These are phyloP conservation scores for Drosophila meridiana DNA, from an alignment of 2,888 invertebrate species.

Conservation along the genomic window DNA sequence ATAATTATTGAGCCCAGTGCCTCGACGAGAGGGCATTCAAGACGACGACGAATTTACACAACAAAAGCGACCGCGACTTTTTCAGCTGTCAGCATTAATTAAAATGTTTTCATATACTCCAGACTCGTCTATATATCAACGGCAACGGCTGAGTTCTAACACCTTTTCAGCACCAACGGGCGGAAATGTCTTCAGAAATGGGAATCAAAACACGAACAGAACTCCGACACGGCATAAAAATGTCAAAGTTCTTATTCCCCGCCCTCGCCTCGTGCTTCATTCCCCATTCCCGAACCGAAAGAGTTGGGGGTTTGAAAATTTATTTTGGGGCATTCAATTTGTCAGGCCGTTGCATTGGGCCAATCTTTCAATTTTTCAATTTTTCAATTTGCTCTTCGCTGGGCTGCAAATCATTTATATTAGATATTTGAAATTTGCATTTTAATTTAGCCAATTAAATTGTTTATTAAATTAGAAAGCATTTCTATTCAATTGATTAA, in stretches of 20 bases:
- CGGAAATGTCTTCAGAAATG: conserved; percentile 69
- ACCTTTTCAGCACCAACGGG: conserved; percentile 50
- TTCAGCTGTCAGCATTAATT: conserved; percentile 79
- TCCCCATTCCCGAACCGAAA: conserved; percentile 15
- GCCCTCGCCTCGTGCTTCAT: background rate
- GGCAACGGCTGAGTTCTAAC: conserved; percentile 61
- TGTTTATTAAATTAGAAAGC: conserved; percentile 17
- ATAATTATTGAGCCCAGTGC: conserved; percentile 65
- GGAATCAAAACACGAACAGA: conserved; percentile 67
- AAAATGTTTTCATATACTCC: conserved; percentile 67
- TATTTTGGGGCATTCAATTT: conserved; percentile 62
- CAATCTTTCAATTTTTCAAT: conserved; percentile 47
- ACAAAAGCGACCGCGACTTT: conserved; percentile 74
- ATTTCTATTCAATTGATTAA: conserved; percentile 11
- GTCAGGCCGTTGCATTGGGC: conserved; percentile 32
- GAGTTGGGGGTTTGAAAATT: conserved; percentile 52
- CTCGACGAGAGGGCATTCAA: conserved; percentile 33
- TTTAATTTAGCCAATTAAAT: conserved; percentile 18
- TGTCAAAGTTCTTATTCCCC: conserved; percentile 51
- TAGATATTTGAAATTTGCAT: conserved; percentile 16
- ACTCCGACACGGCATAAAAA: conserved; percentile 67
- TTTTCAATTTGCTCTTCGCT: conserved; percentile 32
- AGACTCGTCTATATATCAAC: conserved; percentile 58
- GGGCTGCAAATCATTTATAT: conserved; percentile 25
- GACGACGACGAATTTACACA: conserved; percentile 59